Conservation (phyloP, 2,797 vertebrate species). For the Acropternis orthonyx region DNA sequence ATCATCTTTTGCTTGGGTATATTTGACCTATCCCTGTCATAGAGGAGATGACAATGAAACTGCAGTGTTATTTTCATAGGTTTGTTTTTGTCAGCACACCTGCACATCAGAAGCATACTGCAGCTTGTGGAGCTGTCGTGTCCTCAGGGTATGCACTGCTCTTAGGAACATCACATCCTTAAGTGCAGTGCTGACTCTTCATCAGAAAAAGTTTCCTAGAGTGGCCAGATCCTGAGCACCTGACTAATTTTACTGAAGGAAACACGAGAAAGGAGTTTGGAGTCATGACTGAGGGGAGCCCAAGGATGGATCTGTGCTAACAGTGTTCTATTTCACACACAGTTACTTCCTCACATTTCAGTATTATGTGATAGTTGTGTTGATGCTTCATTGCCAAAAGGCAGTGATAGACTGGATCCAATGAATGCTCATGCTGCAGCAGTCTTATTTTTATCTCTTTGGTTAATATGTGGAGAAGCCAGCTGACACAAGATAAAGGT, state of each 20-base stretch:
- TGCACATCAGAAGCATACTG: background rate
- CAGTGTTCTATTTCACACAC: background rate
- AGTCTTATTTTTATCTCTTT: slow-evolving; percentile 26
- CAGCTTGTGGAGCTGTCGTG: background rate
- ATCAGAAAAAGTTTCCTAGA: background rate
- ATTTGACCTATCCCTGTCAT: background rate
- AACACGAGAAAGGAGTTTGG: background rate
- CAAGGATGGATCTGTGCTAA: background rate
- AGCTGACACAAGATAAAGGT: slow-evolving; percentile 40
- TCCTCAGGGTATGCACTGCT: background rate
- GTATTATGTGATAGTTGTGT: background rate
- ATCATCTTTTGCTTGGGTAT: background rate
- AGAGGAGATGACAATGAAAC: background rate
- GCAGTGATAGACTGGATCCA: background rate
- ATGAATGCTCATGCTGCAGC: background rate
- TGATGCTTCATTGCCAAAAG: background rate
- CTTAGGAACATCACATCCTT: background rate
- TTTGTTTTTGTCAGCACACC: background rate
- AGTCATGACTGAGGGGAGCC: background rate
- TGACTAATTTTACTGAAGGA: background rate
- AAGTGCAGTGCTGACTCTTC: background rate
- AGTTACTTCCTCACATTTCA: background rate
- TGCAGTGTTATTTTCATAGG: background rate
- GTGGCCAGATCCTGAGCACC: background rate
- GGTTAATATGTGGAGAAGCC: slow-evolving; percentile 31